Base-by-base conservation (phyloP, 2,888 invertebrate genomes). In the Capitulum mitella region DNA sequence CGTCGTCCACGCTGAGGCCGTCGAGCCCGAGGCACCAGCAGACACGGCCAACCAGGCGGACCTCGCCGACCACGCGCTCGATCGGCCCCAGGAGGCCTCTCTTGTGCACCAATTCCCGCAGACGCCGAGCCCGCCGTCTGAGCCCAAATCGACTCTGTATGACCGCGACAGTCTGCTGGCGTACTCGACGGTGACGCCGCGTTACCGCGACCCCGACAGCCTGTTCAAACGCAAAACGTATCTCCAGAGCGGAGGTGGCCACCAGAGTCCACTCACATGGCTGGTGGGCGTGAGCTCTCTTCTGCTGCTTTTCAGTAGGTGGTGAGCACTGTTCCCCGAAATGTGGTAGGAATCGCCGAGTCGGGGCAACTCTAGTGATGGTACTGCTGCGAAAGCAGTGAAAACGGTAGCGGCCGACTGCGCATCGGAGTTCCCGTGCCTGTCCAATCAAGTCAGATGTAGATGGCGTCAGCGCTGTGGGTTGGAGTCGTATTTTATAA, bases 181-280 rank as follows among this genome's bases (percentile, higher is more conserved):
- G n/a, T 64, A 34, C 64, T 34, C 34, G 8, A 64, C 64, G 3
- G 64, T 64, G 3, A 64, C 64, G 22, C 64, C 64, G 3, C 64
- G 64, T 1, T 64, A 64, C 34, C 14, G 37, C 1, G 64, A 64
- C 22, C 64, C 64, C 10, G 64, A 64, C 34, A 64, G 64, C 37
- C 37, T 64, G 14, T 64, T 64, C 64, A 64, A 64, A 34, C n/a
- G 64, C n/a, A 64, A 64, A 34, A 64, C 64, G 64, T 64, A 26
- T 34, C 5, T 64, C 22, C 29, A 6, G 14, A 61, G 32, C 61
- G 29, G 51, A 6, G 51, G 51, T 51, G 51, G 19, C 19, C 51
- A 51, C 51, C 51, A 51, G 22, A 22, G 51, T 51, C 51, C 51
- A 19, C 51, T 51, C 51, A 51, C 51, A 1, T 51, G 51, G 51